Base-by-base conservation (phyloP, 1,140 invertebrate species). In the Diorhabda carinulata region DNA sequence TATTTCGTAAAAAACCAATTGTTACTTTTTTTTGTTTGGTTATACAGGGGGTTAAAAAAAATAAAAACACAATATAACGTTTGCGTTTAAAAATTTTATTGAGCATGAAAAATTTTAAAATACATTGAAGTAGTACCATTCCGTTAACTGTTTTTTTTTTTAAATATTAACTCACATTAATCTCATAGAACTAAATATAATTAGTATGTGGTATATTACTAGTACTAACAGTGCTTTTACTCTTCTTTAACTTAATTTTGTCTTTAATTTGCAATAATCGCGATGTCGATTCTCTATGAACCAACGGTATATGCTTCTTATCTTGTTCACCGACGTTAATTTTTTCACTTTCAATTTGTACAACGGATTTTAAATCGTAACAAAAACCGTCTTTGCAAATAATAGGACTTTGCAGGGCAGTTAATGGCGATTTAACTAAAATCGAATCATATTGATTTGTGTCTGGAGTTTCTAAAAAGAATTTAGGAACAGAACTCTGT, bases 401-500 rank as follows among this genome's bases (percentile, higher is more conserved):
- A 57, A 77, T 73, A 2, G 77, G 77, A 66, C 74, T 77, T 40
- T 70, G 65, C 3, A 77, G 67, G n/a, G 61, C 66, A 1, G 68
- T 59, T 40, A 61, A 67, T 4, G 67, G 57, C 7, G 62, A 68
- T 70, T 66, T 69, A 3, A 76, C 66, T n/a, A 76, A 44, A 4
- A 72, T 57, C 0, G 74, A 72, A 57, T 70, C 69, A 5, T 67
- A 42, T 57, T 75, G 71, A 25, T 75, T 71, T 57, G 75, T 70
- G 7, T 77, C 76, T 3, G 77, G 76, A 5, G 76, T 76, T 43
- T 76, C 77, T 47, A 78, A 42, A 63, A 72, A 78, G 61, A 78
- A 78, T 71, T 78, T 78, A 3, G 77, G 77, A 71, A 78, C 72
- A 7, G 76, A 77, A 52, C 73, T 72, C 64, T 78, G 77, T 42